Evolutionary conservation across 2,888 invertebrate genomes (phyloP).

Genomic region (Orchestes rusci): DNA sequence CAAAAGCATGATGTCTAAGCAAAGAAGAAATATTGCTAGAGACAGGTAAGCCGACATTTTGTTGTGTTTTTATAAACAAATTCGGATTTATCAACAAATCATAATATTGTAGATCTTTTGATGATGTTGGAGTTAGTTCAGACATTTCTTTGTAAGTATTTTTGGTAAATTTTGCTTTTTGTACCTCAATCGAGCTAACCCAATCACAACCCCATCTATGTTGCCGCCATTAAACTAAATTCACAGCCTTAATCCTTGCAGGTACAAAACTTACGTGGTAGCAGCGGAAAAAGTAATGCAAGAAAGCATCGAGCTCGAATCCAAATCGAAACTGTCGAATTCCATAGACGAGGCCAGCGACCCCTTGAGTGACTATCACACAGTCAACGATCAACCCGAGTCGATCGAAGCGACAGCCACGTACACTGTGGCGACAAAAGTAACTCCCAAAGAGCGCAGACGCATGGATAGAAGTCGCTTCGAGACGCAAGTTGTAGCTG

Average conservation of each 20-base stretch:
- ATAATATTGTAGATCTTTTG: too few species aligned
- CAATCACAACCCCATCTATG: too few species aligned
- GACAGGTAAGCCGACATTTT: slow-evolving; percentile 59
- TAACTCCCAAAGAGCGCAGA: slow-evolving; percentile 60
- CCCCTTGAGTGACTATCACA: slow-evolving; percentile 29
- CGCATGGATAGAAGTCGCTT: slow-evolving; percentile 60
- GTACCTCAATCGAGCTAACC: too few species aligned
- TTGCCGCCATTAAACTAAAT: too few species aligned
- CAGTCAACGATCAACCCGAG: slow-evolving; percentile 17
- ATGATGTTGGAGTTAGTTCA: too few species aligned
- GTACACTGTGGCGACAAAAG: slow-evolving; percentile 30
- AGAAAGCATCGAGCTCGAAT: slow-evolving; percentile 37
- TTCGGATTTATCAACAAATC: too few species aligned
- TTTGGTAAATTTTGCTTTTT: too few species aligned
- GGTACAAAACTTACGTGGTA: slow-evolving; percentile 74
- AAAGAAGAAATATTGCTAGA: slow-evolving; percentile 65
- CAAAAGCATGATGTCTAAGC: slow-evolving; percentile 62
- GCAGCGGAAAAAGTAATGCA: slow-evolving; percentile 53
- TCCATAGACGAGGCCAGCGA: slow-evolving; percentile 13
- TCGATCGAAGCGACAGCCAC: slow-evolving; percentile 22
- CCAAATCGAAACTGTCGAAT: slow-evolving; percentile 9
- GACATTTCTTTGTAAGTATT: too few species aligned
- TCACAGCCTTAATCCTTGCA: too few species aligned
- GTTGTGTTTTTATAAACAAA: too few species aligned
- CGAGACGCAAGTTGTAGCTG: slow-evolving; percentile 55